Evolutionary conservation across 2,888 invertebrate species (phyloP).

Genomic region (Archips xylosteana): DNA sequence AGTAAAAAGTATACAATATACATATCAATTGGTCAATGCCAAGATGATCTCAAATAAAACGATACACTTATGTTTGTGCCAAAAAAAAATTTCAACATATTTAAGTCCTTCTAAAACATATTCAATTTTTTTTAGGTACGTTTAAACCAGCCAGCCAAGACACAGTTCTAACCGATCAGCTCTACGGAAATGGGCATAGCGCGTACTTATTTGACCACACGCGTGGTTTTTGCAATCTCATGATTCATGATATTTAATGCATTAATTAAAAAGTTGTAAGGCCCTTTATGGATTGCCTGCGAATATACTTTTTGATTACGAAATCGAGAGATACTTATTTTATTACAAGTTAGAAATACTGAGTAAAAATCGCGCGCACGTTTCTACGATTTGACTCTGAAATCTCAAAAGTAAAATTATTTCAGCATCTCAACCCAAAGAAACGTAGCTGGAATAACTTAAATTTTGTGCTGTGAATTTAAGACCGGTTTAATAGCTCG

Average conservation of each 20-base stretch:
- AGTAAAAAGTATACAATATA: too few species aligned
- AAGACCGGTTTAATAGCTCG: neutral
- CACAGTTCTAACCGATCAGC: constrained; percentile 10
- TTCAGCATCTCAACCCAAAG: neutral
- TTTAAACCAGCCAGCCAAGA: constrained; percentile 10
- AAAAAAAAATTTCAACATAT: too few species aligned
- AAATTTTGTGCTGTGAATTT: too few species aligned
- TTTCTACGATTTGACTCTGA: neutral
- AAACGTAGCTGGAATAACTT: neutral
- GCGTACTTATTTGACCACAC: constrained; percentile 11
- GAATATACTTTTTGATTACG: neutral
- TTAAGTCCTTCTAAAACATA: neutral
- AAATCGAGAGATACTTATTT: neutral
- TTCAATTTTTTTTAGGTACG: neutral
- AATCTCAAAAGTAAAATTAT: neutral
- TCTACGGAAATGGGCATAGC: constrained; percentile 11
- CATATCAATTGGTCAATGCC: too few species aligned
- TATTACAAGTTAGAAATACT: neutral
- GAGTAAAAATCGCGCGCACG: neutral
- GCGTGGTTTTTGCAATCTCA: constrained; percentile 11
- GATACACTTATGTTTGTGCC: neutral
- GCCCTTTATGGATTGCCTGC: constrained; percentile 4
- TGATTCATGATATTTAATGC: constrained; percentile 7
- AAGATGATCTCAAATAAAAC: neutral
- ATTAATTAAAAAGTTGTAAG: neutral